Conservation (phyloP, 2,797 vertebrate species). For the Hypotaenidia okinawae region DNA sequence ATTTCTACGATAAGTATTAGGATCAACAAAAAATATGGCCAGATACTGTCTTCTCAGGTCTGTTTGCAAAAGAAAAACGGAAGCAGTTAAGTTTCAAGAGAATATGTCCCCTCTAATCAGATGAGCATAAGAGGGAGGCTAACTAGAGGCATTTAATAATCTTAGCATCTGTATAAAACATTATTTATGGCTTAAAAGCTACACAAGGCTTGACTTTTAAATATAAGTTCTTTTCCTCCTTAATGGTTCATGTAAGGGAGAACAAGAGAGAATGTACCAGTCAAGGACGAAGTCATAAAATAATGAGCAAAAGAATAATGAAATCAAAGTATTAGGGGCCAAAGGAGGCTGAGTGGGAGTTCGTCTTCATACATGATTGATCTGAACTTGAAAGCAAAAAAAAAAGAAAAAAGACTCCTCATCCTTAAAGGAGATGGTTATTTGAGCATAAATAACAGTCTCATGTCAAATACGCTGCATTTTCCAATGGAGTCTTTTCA, state of each 20-base stretch:
- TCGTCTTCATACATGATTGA: conserved; percentile 63
- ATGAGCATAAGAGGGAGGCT: conserved; percentile 23
- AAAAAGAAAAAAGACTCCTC: neutral
- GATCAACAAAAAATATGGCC: neutral
- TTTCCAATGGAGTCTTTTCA: conserved; percentile 37
- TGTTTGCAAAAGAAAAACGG: conserved; percentile 13
- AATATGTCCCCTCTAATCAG: conserved; percentile 1
- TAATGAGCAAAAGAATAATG: conserved; percentile 54
- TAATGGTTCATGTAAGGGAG: conserved; percentile 43
- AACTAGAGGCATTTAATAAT: conserved; percentile 35
- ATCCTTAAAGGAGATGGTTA: conserved; percentile 43
- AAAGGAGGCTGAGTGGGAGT: conserved; percentile 64
- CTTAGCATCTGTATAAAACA: neutral
- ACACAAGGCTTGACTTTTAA: conserved; percentile 14
- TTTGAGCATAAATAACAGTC: conserved; percentile 58
- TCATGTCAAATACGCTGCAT: conserved; percentile 29
- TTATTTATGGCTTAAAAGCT: conserved; percentile 61
- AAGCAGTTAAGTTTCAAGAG: conserved; percentile 33
- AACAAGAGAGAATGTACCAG: conserved; percentile 55
- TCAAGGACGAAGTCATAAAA: conserved; percentile 74
- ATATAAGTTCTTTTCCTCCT: conserved; percentile 18
- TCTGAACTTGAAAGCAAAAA: conserved; percentile 41
- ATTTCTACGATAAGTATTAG: neutral
- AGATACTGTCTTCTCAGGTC: neutral
- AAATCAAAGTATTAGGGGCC: conserved; percentile 56